These are phyloP conservation scores for Melitaea athalia DNA, from an alignment of 2,888 invertebrate genomes.

Conservation along the genomic window DNA sequence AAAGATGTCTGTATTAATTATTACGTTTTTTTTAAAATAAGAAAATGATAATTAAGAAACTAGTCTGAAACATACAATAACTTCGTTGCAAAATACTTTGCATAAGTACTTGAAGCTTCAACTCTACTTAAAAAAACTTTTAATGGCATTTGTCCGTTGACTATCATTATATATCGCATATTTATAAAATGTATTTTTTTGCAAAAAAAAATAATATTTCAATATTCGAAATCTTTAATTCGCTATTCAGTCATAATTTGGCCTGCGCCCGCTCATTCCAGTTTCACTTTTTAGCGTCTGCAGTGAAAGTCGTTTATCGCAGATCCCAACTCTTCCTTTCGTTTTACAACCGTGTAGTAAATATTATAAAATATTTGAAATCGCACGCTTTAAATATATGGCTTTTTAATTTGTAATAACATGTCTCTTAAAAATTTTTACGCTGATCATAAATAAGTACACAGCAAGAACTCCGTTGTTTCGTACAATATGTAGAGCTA, in stretches of 20 bases:
- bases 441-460: neutral
- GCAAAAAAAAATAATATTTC: too few relatives aligned
- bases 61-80: too few relatives aligned
- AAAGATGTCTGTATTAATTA: too few relatives aligned
- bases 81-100: too few relatives aligned
- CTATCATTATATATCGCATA: too few relatives aligned
- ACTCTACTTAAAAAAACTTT: too few relatives aligned
- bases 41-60: neutral
- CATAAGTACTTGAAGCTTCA: too few relatives aligned
- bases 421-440: neutral
- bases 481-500: neutral
- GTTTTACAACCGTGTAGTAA: conserved; percentile 44
- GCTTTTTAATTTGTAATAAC: neutral
- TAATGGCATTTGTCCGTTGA: too few relatives aligned
- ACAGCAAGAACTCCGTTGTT: too few relatives aligned
- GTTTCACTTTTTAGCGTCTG: conserved; percentile 79
- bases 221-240: conserved; percentile 25
- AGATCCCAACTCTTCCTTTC: conserved; percentile 73
- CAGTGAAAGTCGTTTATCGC: conserved; percentile 75
- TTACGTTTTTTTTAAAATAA: neutral
- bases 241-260: conserved; percentile 58
- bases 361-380: conserved; percentile 31
- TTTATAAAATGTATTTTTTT: too few relatives aligned
- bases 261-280: conserved; percentile 59
- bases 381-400: neutral